phyloP scores from a whole-genome alignment of 2,113 vertebrate genomes.

The Acanthochromis polyacanthus region DNA sequence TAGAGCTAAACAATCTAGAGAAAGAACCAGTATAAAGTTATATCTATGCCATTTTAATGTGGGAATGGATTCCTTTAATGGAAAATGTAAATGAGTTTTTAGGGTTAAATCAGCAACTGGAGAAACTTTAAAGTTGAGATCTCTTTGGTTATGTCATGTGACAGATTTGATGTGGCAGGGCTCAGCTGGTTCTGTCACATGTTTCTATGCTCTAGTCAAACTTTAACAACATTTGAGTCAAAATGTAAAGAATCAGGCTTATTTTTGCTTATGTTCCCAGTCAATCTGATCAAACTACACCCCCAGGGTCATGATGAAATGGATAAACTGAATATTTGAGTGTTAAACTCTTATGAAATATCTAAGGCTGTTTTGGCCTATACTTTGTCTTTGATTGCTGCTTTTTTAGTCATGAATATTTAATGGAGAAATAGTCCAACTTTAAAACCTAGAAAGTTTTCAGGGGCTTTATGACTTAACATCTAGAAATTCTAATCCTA shows the following conservation, averaged over 20 bases:
- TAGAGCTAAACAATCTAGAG: too few species aligned
- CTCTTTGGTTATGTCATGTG: too few species aligned
- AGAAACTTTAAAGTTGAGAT: too few species aligned
- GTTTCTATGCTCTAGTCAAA: not conserved
- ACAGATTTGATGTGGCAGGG: not conserved
- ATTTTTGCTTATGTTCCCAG: not conserved
- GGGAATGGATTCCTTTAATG: too few species aligned
- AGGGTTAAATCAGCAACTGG: too few species aligned
- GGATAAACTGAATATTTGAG: conserved; percentile 4
- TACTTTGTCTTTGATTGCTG: conserved; percentile 1
- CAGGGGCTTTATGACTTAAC: not conserved
- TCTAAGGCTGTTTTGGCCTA: not conserved
- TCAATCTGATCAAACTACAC: not conserved
- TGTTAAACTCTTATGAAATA: not conserved
- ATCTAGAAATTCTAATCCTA: not conserved
- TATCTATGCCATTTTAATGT: too few species aligned
- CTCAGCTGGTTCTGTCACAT: not conserved
- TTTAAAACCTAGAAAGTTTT: not conserved
- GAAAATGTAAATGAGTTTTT: too few species aligned
- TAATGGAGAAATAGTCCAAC: conserved; percentile 6
- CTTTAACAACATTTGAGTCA: not conserved
- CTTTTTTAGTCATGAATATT: conserved; percentile 25
- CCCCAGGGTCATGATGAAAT: conserved; percentile 2
- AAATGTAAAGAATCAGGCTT: not conserved
- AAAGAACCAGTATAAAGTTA: too few species aligned